Percentiles rank a stretch among this genome's conserved stretches.
phyloP scores from a whole-genome alignment of 2,113 vertebrate genomes.

The Daboia siamensis region DNA sequence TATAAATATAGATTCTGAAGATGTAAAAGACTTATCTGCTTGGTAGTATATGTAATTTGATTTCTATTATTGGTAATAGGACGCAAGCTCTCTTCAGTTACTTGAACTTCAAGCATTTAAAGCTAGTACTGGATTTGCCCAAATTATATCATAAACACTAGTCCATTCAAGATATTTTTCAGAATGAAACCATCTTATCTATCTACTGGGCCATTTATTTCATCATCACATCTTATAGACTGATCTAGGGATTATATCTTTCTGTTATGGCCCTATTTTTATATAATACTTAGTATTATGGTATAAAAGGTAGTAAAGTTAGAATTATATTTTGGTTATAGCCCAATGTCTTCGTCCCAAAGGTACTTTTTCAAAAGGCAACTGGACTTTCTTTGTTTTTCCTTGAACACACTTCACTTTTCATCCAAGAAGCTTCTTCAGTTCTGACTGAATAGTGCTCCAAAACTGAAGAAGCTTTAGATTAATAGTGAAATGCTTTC shows the following conservation, averaged over 20 bases:
- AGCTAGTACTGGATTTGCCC: background rate
- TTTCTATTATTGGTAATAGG: background rate
- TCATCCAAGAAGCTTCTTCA: background rate
- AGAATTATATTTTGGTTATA: slow-evolving; percentile 47
- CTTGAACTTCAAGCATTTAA: background rate
- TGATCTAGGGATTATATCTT: background rate
- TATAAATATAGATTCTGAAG: slow-evolving; percentile 12
- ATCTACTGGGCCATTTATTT: slow-evolving; percentile 22
- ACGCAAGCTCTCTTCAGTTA: background rate
- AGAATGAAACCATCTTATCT: background rate
- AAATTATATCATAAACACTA: background rate
- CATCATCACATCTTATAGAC: background rate
- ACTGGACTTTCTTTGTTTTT: background rate
- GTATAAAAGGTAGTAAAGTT: slow-evolving; percentile 10
- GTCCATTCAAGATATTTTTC: slow-evolving; percentile 19
- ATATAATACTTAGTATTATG: accelerated
- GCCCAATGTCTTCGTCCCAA: background rate
- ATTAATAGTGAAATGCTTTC: background rate
- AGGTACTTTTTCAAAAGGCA: background rate
- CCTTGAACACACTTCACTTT: background rate
- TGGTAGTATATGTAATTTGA: background rate
- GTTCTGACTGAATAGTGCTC: background rate
- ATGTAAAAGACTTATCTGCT: background rate
- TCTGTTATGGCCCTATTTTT: slow-evolving; percentile 17
- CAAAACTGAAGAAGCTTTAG: background rate